Evolutionary conservation across 1,140 invertebrate species (phyloP), one percentile per base, ranked within the genome.

Genomic region (Aricia agestis): DNA sequence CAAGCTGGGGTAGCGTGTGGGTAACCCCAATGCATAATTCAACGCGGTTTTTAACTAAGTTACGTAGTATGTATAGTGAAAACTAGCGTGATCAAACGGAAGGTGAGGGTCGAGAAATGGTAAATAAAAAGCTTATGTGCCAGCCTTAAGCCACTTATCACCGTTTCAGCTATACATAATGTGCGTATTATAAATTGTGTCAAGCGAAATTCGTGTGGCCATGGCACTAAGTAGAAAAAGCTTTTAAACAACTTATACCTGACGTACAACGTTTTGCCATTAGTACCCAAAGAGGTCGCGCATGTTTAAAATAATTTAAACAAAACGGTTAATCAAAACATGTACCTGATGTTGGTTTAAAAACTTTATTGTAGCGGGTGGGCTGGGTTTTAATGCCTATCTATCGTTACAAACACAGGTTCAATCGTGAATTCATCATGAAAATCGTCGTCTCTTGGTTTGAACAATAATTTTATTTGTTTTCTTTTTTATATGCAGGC

Each of bases 31-130:
- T 57, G 74, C 67, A 69, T 67, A 66, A 73, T 77, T 72, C 67
- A 66, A 70, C 69, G 68, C 41, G 70, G 74, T 76, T 78, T 74
- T 70, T 72, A 72, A 75, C 65, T 63, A 69, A 63, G 59, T 18
- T 63, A 25, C 18, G 9, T 59, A 59, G n/a, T 63, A 18, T 63
- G 18, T 63, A 63, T 63, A 63, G 59, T 19, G 18, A 63, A 63
- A 63, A 25, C 18, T 63, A 2, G 59, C 59, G 59, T 63, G 59
- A 18, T 63, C 18, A 63, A 25, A 59, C n/a, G 11, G 59, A 63
- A 25, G 17, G 58, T 18, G 18, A 59, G 58, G 17, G 18, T 63
- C 19, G 59, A n/a, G 59, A 9, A 52, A 52, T 52, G 11, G 45
- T 52, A 52, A 52, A 9, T 52, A 52, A 52, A 42, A 42, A 52